A percentile compares a stretch with the other conserved stretches of the same genome.
Conservation (phyloP, 2,113 vertebrate genomes). For the Meriones unguiculatus region DNA sequence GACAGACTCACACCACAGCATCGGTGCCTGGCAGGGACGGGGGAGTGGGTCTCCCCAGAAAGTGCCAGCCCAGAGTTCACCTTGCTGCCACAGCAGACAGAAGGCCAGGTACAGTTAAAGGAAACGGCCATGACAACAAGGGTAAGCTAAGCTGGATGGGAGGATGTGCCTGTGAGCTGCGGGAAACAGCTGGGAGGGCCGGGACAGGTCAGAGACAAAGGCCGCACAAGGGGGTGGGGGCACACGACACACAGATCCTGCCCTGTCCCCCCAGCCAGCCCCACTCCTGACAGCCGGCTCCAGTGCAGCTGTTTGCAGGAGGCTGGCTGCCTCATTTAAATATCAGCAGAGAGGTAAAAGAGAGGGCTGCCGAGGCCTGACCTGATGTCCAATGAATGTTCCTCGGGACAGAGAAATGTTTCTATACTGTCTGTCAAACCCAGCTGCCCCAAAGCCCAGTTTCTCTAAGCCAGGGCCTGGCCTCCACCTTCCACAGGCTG, state of each 20-base stretch:
- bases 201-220: conserved; percentile 58
- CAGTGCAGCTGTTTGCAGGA: conserved; percentile 27
- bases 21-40: not conserved
- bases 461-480: not conserved
- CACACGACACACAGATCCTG: not conserved
- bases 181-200: conserved; percentile 43
- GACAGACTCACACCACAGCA: accelerated
- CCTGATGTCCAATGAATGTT: not conserved
- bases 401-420: not conserved
- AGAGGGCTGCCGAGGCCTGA: not conserved
- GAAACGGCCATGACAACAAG: not conserved
- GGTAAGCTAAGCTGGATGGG: accelerated
- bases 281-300: conserved; percentile 48
- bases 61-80: accelerated
- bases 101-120: not conserved
- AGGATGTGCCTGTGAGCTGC: not conserved
- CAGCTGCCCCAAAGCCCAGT: not conserved
- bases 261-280: not conserved
- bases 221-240: not conserved
- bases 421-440: not conserved
- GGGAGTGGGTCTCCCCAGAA: not conserved
- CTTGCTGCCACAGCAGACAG: not conserved
- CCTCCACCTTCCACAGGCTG: no score
- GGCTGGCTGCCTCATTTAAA: not conserved
- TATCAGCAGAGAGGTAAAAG: not conserved